A percentile compares a stretch with the other conserved stretches of the same genome.
These are phyloP conservation scores for Heteronetta atricapilla DNA, from an alignment of 2,113 vertebrate species.

Conservation along the genomic window DNA sequence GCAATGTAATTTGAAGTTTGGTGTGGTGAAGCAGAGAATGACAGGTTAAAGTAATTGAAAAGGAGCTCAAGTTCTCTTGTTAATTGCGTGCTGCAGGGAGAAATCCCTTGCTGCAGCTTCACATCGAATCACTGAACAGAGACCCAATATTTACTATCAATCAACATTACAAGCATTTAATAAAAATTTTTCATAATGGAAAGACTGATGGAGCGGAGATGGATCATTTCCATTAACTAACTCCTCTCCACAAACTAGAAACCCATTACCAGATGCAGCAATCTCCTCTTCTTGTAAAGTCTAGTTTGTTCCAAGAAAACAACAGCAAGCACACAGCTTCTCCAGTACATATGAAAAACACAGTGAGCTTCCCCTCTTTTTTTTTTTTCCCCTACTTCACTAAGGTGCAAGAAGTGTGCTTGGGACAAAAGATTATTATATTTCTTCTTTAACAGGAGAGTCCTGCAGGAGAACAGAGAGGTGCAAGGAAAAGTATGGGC, in stretches of 20 bases:
- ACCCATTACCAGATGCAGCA: background rate
- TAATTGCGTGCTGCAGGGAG: conserved; percentile 41
- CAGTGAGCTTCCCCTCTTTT: background rate
- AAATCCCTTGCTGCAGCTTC: background rate
- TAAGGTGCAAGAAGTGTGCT: background rate
- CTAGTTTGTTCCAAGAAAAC: background rate
- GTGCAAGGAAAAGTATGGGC: background rate
- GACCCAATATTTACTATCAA: conserved; percentile 55
- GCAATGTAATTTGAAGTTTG: background rate
- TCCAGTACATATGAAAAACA: background rate
- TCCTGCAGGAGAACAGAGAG: background rate
- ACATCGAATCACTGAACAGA: background rate
- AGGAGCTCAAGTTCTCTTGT: background rate
- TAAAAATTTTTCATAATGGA: conserved; percentile 50
- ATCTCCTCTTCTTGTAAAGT: background rate
- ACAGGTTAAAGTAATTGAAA: conserved; percentile 30
- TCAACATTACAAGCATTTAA: conserved; percentile 58
- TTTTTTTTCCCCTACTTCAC: background rate
- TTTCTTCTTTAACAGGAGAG: background rate
- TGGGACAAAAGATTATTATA: background rate
- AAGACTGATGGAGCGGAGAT: background rate
- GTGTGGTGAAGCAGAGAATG: background rate
- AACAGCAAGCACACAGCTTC: background rate
- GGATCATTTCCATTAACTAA: conserved; percentile 24
- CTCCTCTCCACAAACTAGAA: background rate